These are phyloP conservation scores for Gambusia yucatana DNA, from an alignment of 2,797 vertebrate genomes.

Conservation along the genomic window DNA sequence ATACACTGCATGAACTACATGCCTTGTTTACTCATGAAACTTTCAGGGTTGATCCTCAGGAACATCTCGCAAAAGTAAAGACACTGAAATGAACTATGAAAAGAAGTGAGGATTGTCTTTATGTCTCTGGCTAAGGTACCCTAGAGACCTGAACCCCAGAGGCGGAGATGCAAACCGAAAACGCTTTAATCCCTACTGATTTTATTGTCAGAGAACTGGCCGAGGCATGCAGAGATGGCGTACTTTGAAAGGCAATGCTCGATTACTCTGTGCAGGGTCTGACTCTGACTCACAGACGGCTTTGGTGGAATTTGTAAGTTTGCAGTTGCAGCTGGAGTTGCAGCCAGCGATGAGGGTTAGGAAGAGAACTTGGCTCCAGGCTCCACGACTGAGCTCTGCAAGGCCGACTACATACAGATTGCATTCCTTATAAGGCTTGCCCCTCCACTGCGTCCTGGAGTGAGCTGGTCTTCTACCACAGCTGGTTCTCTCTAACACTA, in stretches of 20 bases:
- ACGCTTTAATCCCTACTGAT: constrained; percentile 30
- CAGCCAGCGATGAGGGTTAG: constrained; percentile 41
- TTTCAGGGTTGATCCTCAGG: neutral
- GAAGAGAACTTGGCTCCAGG: constrained; percentile 67
- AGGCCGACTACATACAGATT: constrained; percentile 61
- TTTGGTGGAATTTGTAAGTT: constrained; percentile 38
- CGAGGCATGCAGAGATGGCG: constrained; percentile 15
- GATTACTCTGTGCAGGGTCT: constrained; percentile 29
- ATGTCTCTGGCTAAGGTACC: neutral
- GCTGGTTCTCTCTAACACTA: constrained; percentile 50
- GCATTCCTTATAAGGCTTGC: constrained; percentile 79
- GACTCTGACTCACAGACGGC: constrained; percentile 5
- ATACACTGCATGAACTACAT: neutral
- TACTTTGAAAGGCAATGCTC: constrained; percentile 13
- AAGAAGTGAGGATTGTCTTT: neutral
- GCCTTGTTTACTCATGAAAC: neutral
- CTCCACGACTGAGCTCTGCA: constrained; percentile 71
- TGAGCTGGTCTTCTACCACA: constrained; percentile 55
- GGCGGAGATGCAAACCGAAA: constrained; percentile 17
- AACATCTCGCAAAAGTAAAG: neutral
- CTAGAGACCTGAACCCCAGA: neutral
- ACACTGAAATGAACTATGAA: neutral
- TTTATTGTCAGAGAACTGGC: constrained; percentile 30
- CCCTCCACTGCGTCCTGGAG: constrained; percentile 60
- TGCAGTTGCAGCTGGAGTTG: constrained; percentile 51